Base-by-base conservation (phyloP, 2,888 invertebrate species). In the Watsonalla cultraria region DNA sequence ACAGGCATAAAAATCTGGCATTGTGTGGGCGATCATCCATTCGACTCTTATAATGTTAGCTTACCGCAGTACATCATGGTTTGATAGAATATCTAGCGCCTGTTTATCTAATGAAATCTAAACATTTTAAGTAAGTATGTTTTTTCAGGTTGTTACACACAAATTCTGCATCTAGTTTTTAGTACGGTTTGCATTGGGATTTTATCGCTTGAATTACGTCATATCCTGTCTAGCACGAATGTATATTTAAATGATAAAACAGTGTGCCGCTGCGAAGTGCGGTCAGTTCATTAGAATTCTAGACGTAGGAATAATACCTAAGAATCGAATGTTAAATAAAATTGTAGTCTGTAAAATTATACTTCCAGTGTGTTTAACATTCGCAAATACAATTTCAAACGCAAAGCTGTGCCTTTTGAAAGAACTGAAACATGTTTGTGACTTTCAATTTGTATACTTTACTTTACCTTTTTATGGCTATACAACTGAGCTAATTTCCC, bases 161-260 rank as follows among this genome's bases (percentile, higher is more conserved):
- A 42, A 37, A 37, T 37, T 37, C 2, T 37, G 42, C 42, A 42
- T 42, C 42, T 8, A 62, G 64, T 65, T 60, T 60, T 65, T 64
- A 42, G 11, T 42, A 11, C 11, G 11, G 11, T 11, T 15, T 14
- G 49, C 37, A 58, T 55, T 65, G 61, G 8, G 52, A 61, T 54
- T 55, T 54, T 62, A 57, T 58, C 55, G 54, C 49, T 52, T 24
- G 8, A 24, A 24, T 66, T 61, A 60, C 66, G 57, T 70, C 66
- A 66, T 62, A 55, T 56, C 39, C 53, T n/a, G 49, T 51, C 51
- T 45, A 47, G 55, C 37, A 35, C 14, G 49, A 49, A 49, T 58
- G 60, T 67, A 54, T 67, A 56, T 63, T 59, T 53, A 54, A 54
- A 11, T 42, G 42, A 42, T 42, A 42, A 42, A 42, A 42, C 42